Percentiles rank a stretch among this genome's conserved stretches.
Conservation (phyloP, 2,797 vertebrate genomes). For the Synanceia verrucosa region DNA sequence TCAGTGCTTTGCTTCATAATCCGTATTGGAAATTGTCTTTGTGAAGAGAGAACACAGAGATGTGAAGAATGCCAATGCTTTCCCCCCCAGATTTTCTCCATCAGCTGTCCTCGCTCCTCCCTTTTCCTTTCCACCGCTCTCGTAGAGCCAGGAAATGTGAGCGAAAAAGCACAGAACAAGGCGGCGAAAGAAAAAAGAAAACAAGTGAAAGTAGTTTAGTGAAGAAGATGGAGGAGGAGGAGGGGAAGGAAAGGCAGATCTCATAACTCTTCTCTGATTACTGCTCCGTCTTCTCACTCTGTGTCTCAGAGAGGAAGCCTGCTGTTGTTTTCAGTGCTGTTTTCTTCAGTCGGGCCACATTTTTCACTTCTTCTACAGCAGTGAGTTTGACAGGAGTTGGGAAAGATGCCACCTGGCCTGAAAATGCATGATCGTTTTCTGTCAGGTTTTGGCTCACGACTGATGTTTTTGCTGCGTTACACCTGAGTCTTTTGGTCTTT, state of each 20-base stretch:
- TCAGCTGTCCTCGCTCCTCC: constrained; percentile 66
- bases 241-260: constrained; percentile 41
- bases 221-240: constrained; percentile 36
- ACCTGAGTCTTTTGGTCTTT: constrained; percentile 64
- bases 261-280: constrained; percentile 68
- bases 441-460: constrained; percentile 43
- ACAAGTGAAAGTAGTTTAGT: constrained; percentile 65
- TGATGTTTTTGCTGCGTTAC: constrained; percentile 59
- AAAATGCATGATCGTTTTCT: constrained; percentile 45
- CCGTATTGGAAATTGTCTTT: constrained; percentile 33
- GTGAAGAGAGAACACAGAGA: constrained; percentile 47
- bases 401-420: constrained; percentile 67
- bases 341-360: constrained; percentile 47
- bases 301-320: constrained; percentile 45
- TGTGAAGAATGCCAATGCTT: constrained; percentile 52
- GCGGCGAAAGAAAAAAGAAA: constrained; percentile 57
- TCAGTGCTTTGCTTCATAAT: constrained; percentile 28
- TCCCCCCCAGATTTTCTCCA: constrained; percentile 65
- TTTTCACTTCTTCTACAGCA: constrained; percentile 57
- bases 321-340: constrained; percentile 53
- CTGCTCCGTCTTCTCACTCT: constrained; percentile 41
- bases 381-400: constrained; percentile 64
- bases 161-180: constrained; percentile 63
- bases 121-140: constrained; percentile 35
- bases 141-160: constrained; percentile 60